Evolutionary conservation across 2,113 vertebrate species (phyloP), one percentile per base, ranked within the genome.

Genomic region (Pseudolaguvia tuberculata): DNA sequence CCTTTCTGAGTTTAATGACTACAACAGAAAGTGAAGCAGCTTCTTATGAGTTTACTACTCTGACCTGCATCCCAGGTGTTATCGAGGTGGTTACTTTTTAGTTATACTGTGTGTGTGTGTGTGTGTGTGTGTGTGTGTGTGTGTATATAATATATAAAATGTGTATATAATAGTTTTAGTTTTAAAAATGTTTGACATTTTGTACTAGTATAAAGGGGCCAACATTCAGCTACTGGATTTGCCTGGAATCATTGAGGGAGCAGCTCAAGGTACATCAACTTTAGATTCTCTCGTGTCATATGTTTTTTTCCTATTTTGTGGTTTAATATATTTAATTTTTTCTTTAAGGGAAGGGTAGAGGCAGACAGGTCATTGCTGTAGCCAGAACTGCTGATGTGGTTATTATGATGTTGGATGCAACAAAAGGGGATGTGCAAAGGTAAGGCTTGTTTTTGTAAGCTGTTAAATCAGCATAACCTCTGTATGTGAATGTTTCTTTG

Each of bases 391-490:
- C 97, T 3, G 97, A 99, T 0, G 96, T 99, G 0, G 95, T 99
- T 51, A 95, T 99, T 83, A 99, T 99, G 97, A 99, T 99, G 97
- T 84, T 99, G 88, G 97, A 99, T 25, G 96, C 97, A 83, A 99
- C 96, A 4, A 99, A 99, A 85, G 97, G 97, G 25, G 96, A 98
- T 51, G 94, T 98, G 3, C 97, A 99, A 87, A 96, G 96, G 97
- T 91, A 66, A 74, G 83, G 80, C 71, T 35, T 15, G 20, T 29
- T 42, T 0, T n/a, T 29, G 27, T 17, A 17, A 25, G 1, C 42
- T 7, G 4, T 31, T 8, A 66, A 18, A 20, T 50, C 63, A 20
- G 23, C 8, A 27, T 20, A 27, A 1, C 7, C 17, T 29, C 5
- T 50, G 3, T 20, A 4, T 47, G 23, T 47, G 2, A 47, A 15